These are phyloP conservation scores for Propithecus perrieri DNA, from an alignment of 2,797 vertebrate species.

Conservation along the genomic window DNA sequence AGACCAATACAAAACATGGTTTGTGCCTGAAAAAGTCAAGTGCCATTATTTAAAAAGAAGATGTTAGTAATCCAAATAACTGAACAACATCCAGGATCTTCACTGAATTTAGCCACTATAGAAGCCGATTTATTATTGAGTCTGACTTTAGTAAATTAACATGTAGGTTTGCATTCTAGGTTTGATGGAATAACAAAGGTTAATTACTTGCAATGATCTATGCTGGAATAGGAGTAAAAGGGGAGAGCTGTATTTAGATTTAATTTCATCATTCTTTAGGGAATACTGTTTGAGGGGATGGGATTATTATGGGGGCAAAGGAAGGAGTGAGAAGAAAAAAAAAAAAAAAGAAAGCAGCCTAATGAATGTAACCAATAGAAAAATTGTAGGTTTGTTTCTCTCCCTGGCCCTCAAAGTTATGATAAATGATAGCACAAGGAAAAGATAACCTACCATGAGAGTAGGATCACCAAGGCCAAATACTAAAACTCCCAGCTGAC, in stretches of 20 bases:
- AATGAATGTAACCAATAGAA: constrained; percentile 89
- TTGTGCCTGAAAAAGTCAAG: constrained; percentile 86
- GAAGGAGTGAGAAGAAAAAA: constrained; percentile 82
- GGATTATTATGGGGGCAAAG: constrained; percentile 86
- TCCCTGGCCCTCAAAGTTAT: constrained; percentile 90
- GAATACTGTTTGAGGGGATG: constrained; percentile 87
- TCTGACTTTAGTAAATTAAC: constrained; percentile 77
- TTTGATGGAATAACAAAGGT: constrained; percentile 89
- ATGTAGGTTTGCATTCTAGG: constrained; percentile 81
- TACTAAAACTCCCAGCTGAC: constrained; percentile 99
- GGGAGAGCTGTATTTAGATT: constrained; percentile 86
- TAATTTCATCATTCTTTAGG: constrained; percentile 90
- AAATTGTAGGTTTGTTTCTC: constrained; percentile 88
- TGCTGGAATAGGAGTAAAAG: constrained; percentile 86
- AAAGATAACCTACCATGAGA: constrained; percentile 98
- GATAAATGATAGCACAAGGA: constrained; percentile 98
- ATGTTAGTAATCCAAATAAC: constrained; percentile 75
- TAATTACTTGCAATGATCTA: constrained; percentile 91
- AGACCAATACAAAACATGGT: constrained; percentile 86
- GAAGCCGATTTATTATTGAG: constrained; percentile 78
- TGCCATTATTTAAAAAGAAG: constrained; percentile 83
- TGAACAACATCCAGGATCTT: constrained; percentile 65
- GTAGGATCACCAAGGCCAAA: constrained; percentile 97
- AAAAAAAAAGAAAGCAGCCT: constrained; percentile 48
- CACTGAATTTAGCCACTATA: constrained; percentile 73